Evolutionary conservation across 2,113 vertebrate genomes (phyloP).

Genomic region (Toxostoma redivivum): DNA sequence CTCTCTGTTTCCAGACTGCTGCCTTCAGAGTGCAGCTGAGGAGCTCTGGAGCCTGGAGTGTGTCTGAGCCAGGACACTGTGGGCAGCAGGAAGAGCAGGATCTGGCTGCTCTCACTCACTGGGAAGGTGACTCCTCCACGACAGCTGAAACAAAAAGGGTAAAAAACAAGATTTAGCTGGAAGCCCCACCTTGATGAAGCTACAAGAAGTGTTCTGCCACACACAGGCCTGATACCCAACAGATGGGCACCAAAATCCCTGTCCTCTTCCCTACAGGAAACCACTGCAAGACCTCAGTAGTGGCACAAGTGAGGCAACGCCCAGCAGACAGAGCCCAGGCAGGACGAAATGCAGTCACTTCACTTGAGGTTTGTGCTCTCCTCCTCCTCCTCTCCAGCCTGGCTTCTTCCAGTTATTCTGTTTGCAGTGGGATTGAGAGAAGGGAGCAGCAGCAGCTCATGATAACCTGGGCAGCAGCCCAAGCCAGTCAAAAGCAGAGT

Average conservation of each 20-base stretch:
- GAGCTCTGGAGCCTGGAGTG: background rate
- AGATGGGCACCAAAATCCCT: background rate
- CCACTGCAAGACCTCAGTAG: background rate
- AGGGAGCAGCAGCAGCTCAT: background rate
- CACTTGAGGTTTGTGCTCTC: background rate
- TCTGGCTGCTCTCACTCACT: slow-evolving; percentile 10
- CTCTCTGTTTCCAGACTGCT: background rate
- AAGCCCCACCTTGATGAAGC: background rate
- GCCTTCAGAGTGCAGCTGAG: background rate
- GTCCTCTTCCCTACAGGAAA: background rate
- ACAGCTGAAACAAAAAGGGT: slow-evolving; percentile 55
- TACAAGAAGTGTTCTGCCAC: background rate
- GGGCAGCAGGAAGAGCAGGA: background rate
- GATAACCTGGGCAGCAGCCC: background rate
- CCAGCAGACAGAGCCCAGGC: background rate
- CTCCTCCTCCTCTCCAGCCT: background rate
- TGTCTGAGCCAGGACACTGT: background rate
- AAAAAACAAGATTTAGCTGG: background rate
- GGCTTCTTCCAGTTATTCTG: background rate
- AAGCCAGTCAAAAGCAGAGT: background rate
- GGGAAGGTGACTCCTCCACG: slow-evolving; percentile 56
- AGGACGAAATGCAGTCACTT: background rate
- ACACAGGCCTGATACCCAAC: background rate
- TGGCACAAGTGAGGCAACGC: background rate
- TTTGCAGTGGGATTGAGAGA: background rate